Percentiles rank a stretch among this genome's conserved stretches.
Evolutionary conservation across 2,113 vertebrate genomes (phyloP).

Genomic region (Myrmecobius fasciatus): DNA sequence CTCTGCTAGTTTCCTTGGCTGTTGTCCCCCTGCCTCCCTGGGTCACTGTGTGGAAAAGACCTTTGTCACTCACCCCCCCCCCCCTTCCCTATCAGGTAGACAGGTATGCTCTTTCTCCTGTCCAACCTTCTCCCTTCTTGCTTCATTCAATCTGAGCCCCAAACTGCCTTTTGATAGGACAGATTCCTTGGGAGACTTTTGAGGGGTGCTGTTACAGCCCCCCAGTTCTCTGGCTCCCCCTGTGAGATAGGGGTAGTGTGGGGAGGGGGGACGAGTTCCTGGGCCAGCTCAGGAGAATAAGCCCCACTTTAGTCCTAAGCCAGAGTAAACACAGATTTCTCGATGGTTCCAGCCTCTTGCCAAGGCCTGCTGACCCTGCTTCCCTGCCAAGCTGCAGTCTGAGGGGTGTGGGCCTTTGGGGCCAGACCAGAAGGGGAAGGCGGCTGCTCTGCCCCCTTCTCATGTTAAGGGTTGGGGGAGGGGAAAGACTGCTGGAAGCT

Average conservation of each 20-base stretch:
- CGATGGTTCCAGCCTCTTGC: constrained; percentile 69
- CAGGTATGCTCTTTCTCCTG: not conserved
- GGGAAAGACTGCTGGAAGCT: not conserved
- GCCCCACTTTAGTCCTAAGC: not conserved
- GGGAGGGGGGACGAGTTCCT: not conserved
- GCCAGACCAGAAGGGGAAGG: not conserved
- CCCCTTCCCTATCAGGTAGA: not conserved
- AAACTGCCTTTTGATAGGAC: not conserved
- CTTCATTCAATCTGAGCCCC: not conserved
- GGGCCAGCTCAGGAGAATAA: not conserved
- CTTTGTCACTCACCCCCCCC: not conserved
- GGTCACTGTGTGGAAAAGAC: not conserved
- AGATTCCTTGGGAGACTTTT: not conserved
- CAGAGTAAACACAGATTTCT: constrained; percentile 64
- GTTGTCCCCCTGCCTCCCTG: not conserved
- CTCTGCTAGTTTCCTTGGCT: not conserved
- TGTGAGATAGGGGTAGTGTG: too few relatives aligned
- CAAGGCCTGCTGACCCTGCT: constrained; percentile 70
- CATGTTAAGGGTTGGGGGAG: not conserved
- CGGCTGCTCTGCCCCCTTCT: not conserved
- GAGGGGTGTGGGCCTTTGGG: not conserved
- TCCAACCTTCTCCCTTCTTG: not conserved
- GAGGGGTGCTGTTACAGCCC: constrained; percentile 2
- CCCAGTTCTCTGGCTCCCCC: not conserved
- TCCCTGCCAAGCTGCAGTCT: constrained; percentile 27